Percentiles rank a stretch among this genome's conserved stretches.
Conservation (phyloP, 2,797 vertebrate genomes). For the Denticeps clupeoides region DNA sequence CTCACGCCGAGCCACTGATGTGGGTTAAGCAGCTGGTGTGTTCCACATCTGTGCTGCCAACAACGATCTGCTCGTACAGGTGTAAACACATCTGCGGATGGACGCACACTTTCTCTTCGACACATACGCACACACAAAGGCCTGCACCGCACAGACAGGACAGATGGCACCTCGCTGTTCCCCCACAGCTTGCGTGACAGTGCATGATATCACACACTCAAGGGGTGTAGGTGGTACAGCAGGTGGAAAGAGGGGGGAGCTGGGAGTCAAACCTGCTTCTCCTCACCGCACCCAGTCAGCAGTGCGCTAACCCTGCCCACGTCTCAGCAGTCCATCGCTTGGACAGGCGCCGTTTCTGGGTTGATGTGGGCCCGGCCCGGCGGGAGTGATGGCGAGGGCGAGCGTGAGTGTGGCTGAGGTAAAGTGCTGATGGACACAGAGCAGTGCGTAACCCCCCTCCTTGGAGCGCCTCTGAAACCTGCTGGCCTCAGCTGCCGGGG, state of each 20-base stretch:
- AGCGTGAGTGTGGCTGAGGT: slow-evolving; percentile 20
- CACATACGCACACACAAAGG: slow-evolving; percentile 14
- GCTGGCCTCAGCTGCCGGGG: slow-evolving; percentile 19
- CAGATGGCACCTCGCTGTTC: slow-evolving; percentile 43
- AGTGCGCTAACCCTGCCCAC: no score
- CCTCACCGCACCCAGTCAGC: slow-evolving; percentile 1
- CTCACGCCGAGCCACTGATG: slow-evolving; percentile 34
- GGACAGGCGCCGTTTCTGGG: no score
- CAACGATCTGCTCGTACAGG: slow-evolving; percentile 76
- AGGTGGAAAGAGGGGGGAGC: neutral
- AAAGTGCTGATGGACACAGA: slow-evolving; percentile 16
- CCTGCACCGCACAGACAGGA: slow-evolving; percentile 1
- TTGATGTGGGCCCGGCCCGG: no score
- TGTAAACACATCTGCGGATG: slow-evolving; percentile 79
- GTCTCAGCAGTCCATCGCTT: no score
- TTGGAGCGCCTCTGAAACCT: slow-evolving; percentile 12
- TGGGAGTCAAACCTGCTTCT: slow-evolving; percentile 47
- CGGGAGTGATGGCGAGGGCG: slow-evolving; percentile 39
- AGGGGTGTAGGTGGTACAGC: no score
- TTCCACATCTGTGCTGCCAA: slow-evolving; percentile 60
- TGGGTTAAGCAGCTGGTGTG: slow-evolving; percentile 73
- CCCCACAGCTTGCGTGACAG: slow-evolving; percentile 52
- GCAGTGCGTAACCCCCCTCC: slow-evolving; percentile 2
- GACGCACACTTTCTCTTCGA: slow-evolving; percentile 1
- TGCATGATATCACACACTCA: slow-evolving; percentile 45